Evolutionary conservation across 2,113 vertebrate species (phyloP), one percentile per base, ranked within the genome.

Genomic region (Poeciliopsis occidentalis): DNA sequence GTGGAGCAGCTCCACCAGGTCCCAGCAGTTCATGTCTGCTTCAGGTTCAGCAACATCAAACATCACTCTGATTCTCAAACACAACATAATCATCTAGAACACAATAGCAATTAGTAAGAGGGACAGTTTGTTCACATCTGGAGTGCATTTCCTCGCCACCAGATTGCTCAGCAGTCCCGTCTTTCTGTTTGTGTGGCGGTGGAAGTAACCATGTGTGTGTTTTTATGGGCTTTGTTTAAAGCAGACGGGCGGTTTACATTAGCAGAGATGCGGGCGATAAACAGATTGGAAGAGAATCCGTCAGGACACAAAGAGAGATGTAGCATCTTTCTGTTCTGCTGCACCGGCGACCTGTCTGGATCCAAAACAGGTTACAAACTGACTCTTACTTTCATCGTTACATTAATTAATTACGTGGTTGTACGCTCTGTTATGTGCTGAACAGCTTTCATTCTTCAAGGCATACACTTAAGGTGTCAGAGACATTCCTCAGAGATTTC

Each of bases 41-140:
- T 32, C 60, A 34, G 44, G 71, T 70, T 6, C 32, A 6, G 51
- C 69, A 17, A 32, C 5, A 65, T 66, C 17, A 47, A 47, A 47
- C 44, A 47, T 47, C 17, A 19, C 44, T 47, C 17, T 47, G 15
- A 17, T 47, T 47, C 17, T 47, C 44, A 47, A 47, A 47, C 5
- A 60, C 57, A 51, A 80, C 80, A 87, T 80, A 78, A 70, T 69
- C 76, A 73, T 81, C 68, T 75, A 60, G 71, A 84, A 44, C 75
- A 91, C 87, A 91, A 91, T 47, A 47, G 44, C 17, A 47, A 47
- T 47, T 47, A 91, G 87, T 60, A 39, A 70, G 11, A 12, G 69
- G 65, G 79, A 82, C 67, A 85, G 89, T 95, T 91, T 87, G 82
- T 85, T 83, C 84, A 94, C 93, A 94, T 95, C 93, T 95, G 94